Percentiles rank a stretch among this genome's conserved stretches.
Evolutionary conservation across 2,797 vertebrate species (phyloP).

Genomic region (Anniella stebbinsi): DNA sequence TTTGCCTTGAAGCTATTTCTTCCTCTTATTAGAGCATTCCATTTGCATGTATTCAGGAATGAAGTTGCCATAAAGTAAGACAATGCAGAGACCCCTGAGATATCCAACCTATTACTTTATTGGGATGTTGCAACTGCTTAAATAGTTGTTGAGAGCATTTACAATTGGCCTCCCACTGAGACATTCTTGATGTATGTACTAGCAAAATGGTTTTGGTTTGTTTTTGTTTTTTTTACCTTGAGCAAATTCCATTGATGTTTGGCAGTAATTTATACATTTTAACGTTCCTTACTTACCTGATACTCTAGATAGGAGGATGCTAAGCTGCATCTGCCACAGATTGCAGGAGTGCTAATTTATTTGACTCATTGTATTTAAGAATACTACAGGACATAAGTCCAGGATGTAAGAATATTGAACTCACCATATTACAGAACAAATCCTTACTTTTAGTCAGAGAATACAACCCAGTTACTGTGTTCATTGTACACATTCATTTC

Average conservation of each 20-base stretch:
- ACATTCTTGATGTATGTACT: conserved; percentile 7
- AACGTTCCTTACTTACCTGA: not conserved
- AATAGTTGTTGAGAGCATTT: not conserved
- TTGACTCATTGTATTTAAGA: conserved; percentile 18
- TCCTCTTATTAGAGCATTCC: not conserved
- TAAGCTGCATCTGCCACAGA: too few species aligned
- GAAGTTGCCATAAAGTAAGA: not conserved
- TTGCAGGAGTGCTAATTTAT: not conserved
- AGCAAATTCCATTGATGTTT: not conserved
- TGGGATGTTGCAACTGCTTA: not conserved
- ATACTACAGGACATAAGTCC: not conserved
- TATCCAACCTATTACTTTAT: not conserved
- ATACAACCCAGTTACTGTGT: conserved; percentile 45
- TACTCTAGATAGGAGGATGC: not conserved
- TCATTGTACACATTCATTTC: conserved; percentile 59
- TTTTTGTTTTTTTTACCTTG: not conserved
- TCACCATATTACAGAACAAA: conserved; percentile 26
- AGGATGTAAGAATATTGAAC: conserved; percentile 31
- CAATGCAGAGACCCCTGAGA: not conserved
- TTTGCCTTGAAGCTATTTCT: conserved; percentile 25
- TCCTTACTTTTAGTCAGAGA: conserved; percentile 45
- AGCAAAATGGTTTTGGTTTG: not conserved
- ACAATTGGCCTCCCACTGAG: not conserved
- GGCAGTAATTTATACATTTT: not conserved
- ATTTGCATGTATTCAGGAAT: not conserved